Evolutionary conservation across 2,888 invertebrate species (phyloP).

Genomic region (Philaethria dido): DNA sequence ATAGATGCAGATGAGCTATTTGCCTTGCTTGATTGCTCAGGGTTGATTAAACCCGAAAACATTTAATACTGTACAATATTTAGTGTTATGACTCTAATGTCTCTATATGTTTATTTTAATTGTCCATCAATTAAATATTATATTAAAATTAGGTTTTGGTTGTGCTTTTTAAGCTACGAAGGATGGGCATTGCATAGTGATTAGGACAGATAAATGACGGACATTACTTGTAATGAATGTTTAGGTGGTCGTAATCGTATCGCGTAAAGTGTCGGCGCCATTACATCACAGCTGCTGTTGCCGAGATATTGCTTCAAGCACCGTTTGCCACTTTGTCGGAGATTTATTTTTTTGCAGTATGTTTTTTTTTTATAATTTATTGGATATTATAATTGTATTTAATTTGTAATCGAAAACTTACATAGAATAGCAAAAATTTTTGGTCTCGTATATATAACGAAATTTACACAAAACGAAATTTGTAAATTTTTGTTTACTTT

Average conservation of each 20-base stretch:
- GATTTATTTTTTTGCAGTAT: constrained; percentile 68
- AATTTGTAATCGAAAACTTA: neutral
- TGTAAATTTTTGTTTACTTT: constrained; percentile 5
- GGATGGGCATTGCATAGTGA: constrained; percentile 67
- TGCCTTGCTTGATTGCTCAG: constrained; percentile 80
- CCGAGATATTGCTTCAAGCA: constrained; percentile 78
- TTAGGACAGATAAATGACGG: constrained; percentile 82
- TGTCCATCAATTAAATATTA: constrained; percentile 15
- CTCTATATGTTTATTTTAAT: neutral
- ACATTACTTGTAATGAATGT: constrained; percentile 84
- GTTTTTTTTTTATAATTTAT: constrained; percentile 49
- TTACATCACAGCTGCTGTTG: constrained; percentile 81
- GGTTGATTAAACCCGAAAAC: constrained; percentile 83
- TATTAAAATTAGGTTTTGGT: constrained; percentile 20
- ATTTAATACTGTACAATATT: constrained; percentile 64
- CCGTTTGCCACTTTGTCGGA: constrained; percentile 70
- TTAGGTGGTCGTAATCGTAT: constrained; percentile 83
- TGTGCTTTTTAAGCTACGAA: constrained; percentile 36
- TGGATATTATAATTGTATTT: neutral
- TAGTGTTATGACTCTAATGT: constrained; percentile 52
- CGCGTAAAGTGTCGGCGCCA: constrained; percentile 82
- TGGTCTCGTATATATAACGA: neutral
- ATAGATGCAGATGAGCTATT: constrained; percentile 84
- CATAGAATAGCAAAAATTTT: neutral
- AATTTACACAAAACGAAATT: neutral